Conservation (phyloP, 92 coral and sea anemone species). For the Epizoanthus ramosus region DNA sequence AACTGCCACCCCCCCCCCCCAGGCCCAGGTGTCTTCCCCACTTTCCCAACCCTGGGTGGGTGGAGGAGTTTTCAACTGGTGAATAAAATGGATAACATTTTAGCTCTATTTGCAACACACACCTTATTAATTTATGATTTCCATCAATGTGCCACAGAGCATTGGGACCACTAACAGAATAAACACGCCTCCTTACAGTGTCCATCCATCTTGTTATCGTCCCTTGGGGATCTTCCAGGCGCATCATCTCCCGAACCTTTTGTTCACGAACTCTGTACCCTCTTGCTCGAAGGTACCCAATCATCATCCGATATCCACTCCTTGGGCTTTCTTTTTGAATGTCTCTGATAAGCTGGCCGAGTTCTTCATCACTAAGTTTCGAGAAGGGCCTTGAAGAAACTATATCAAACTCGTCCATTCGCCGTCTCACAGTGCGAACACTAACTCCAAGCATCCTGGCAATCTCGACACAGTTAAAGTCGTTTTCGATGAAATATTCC, state of each 20-base stretch:
- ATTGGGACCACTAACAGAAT: constrained; percentile 17
- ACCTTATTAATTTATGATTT: constrained; percentile 1
- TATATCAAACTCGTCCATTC: constrained; percentile 26
- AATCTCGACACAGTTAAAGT: constrained; percentile 37
- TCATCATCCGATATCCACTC: constrained; percentile 40
- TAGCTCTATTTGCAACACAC: neutral
- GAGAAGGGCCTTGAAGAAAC: constrained; percentile 27
- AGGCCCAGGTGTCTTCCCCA: no score
- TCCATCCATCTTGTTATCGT: constrained; percentile 31
- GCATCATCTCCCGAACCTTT: constrained; percentile 6
- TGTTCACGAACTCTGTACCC: constrained; percentile 9
- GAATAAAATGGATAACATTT: constrained; percentile 13
- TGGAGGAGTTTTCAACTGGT: neutral
- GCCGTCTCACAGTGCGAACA: constrained; percentile 39
- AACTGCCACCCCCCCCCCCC: no score
- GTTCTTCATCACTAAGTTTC: constrained; percentile 27
- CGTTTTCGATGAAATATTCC: constrained; percentile 33
- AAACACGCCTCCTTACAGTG: constrained; percentile 16
- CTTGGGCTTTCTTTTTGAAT: constrained; percentile 22
- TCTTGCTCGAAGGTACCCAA: constrained; percentile 29
- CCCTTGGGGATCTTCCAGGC: constrained; percentile 22
- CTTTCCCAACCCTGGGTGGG: no score
- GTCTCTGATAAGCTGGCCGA: constrained; percentile 15
- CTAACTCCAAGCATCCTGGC: constrained; percentile 39
- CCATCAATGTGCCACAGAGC: no score